Evolutionary conservation across 2,797 vertebrate genomes (phyloP), one percentile per base, ranked within the genome.

Genomic region (Cryptoblepharus egeriae): DNA sequence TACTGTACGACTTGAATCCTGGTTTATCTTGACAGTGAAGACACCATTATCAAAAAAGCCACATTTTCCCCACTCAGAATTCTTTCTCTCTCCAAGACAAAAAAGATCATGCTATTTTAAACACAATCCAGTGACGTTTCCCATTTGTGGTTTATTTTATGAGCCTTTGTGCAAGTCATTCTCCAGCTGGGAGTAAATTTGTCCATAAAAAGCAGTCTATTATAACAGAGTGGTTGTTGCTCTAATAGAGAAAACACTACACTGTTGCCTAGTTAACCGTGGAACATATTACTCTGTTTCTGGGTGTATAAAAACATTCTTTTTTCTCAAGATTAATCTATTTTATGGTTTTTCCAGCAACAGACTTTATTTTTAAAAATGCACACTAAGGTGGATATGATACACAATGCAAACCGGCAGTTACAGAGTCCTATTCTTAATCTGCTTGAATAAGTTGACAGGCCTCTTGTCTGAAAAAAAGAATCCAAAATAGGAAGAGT

Each of bases 271-370:
- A 68, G 45, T 86, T 71, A 87, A 70, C 76, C 89, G 52, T 80
- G 85, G 82, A 85, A 65, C 63, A 75, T 72, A 84, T 76, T 83
- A 75, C 77, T 91, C 77, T 22, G 87, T 80, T 90, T 89, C 82
- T 89, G 74, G 55, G 74, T 7, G 22, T 86, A 30, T 26, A 49
- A 58, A 84, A 79, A 37, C 10, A 63, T 67, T 64, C 60, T 32
- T 65, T 88, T 85, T 84, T 35, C 0, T 80, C 26, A 81, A 79
- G 32, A n/a, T 3, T 30, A 81, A 84, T 65, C 22, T 0, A 0
- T 68, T 78, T 80, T 77, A 84, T 79, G 70, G 68, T 58, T 84
- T 92, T 77, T 80, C 70, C 77, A 84, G 75, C 58, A 84, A 55
- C 60, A 58, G 77, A 74, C 32, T 83, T 52, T 58, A n/a, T 9